Percentiles rank a stretch among this genome's conserved stretches.
Evolutionary conservation across 2,888 invertebrate genomes (phyloP).

Genomic region (Drosophila borborema): DNA sequence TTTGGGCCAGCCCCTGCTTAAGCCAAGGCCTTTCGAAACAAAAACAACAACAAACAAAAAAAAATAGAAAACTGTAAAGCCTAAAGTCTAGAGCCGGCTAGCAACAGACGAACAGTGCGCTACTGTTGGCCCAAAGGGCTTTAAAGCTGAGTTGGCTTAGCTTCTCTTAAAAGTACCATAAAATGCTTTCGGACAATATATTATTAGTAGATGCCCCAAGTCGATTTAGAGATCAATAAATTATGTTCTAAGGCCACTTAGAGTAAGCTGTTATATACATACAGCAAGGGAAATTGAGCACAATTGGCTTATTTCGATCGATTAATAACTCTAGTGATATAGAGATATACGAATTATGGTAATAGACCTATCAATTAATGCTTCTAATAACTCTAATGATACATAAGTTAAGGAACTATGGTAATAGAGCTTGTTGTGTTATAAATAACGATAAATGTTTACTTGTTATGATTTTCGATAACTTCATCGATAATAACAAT

Average conservation of each 20-base stretch:
- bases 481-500: no score
- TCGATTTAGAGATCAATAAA: conserved; percentile 8
- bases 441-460: no score
- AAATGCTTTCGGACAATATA: background rate
- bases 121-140: conserved; percentile 13
- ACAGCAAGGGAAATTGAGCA: background rate
- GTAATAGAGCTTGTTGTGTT: background rate
- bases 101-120: conserved; percentile 14
- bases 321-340: background rate
- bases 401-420: background rate
- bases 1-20: conserved; percentile 6
- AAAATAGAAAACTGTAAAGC: conserved; percentile 5
- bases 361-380: background rate
- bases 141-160: conserved; percentile 4
- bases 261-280: background rate
- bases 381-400: background rate
- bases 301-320: background rate
- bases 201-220: background rate
- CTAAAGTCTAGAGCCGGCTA: conserved; percentile 22
- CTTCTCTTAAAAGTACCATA: background rate
- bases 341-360: no score
- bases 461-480: no score
- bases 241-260: background rate
- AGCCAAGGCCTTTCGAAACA: conserved; percentile 5
- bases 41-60: background rate